These are phyloP conservation scores for Proisotoma minuta DNA, from an alignment of 2,888 invertebrate species.

Conservation along the genomic window DNA sequence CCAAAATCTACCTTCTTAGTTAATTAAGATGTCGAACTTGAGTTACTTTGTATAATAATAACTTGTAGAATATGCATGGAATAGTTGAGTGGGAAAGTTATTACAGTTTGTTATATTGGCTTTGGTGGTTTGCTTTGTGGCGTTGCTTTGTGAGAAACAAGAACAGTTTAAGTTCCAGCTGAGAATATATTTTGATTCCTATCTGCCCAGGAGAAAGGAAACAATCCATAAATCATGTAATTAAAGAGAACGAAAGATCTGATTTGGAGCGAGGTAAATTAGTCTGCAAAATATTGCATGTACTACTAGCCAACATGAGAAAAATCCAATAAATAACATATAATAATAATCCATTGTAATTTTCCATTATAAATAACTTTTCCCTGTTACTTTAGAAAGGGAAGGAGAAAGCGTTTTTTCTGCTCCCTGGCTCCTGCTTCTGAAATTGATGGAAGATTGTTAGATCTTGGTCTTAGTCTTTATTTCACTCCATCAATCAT, in stretches of 20 bases:
- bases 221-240: slow-evolving; percentile 6
- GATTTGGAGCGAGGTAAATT: not conserved
- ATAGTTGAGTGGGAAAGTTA: too few species aligned
- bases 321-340: too few species aligned
- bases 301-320: not conserved
- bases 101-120: not conserved
- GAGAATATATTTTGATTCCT: not conserved
- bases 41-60: too few species aligned
- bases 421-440: not conserved
- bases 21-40: too few species aligned
- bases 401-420: too few species aligned
- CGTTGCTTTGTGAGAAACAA: not conserved
- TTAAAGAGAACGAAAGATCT: not conserved
- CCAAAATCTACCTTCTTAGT: too few species aligned
- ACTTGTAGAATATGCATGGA: too few species aligned
- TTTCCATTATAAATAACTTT: too few species aligned
- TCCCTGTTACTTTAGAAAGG: too few species aligned
- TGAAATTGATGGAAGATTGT: not conserved
- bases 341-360: too few species aligned
- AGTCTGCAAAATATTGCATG: not conserved
- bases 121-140: not conserved
- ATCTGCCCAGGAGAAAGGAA: not conserved
- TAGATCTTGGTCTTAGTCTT: too few species aligned
- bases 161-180: not conserved
- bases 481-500: slow-evolving; percentile 26